Conservation (phyloP, 2,797 vertebrate genomes). For the Rhadinocentrus ornatus region DNA sequence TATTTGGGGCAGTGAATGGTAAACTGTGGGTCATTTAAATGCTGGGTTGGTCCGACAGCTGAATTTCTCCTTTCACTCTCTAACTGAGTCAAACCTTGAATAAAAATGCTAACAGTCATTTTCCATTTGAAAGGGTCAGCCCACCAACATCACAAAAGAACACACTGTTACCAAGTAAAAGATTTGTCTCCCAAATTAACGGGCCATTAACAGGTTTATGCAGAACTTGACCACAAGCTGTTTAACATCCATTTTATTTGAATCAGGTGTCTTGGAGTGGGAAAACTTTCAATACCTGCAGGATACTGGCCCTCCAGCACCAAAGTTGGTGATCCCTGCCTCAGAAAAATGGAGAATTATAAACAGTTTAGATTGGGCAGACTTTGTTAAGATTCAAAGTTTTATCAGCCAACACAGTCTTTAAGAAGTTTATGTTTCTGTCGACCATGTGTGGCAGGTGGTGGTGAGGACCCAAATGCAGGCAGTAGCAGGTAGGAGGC, state of each 20-base stretch:
- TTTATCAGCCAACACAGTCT: neutral
- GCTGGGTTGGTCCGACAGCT: constrained; percentile 23
- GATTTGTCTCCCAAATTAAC: neutral
- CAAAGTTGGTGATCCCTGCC: neutral
- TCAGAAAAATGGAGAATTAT: neutral
- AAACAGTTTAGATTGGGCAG: neutral
- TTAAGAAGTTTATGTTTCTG: neutral
- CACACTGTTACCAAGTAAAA: neutral
- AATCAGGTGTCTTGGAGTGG: too few species aligned
- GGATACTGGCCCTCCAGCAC: too few species aligned
- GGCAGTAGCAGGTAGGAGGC: too few species aligned
- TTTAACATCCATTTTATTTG: too few species aligned
- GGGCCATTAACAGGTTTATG: too few species aligned
- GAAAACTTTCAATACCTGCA: too few species aligned
- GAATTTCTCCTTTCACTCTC: constrained; percentile 35
- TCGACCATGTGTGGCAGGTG: too few species aligned
- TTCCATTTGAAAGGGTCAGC: constrained; percentile 19
- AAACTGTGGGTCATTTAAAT: constrained; percentile 38
- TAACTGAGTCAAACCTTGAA: constrained; percentile 37
- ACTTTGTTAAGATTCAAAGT: neutral
- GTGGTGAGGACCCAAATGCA: too few species aligned
- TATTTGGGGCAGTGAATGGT: constrained; percentile 40
- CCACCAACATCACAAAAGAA: constrained; percentile 1
- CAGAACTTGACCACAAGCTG: too few species aligned
- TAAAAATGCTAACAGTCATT: constrained; percentile 25